Evolutionary conservation across 2,797 vertebrate species (phyloP).

Genomic region (Rhinichthys osculus): DNA sequence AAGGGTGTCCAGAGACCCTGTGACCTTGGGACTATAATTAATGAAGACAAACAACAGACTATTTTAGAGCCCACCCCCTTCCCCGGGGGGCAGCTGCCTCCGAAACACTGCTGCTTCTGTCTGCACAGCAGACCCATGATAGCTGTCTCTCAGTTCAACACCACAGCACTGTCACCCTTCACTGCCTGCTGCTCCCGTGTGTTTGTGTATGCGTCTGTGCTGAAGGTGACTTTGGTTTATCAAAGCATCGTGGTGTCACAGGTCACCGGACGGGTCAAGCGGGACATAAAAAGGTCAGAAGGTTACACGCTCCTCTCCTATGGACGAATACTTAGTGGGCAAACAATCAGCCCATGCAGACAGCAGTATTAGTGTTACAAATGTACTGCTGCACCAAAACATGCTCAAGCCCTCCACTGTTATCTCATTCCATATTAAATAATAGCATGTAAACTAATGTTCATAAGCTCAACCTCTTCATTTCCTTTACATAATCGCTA

Average conservation of each 20-base stretch:
- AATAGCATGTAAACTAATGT: not conserved
- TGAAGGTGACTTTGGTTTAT: conserved; percentile 45
- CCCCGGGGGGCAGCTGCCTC: conserved; percentile 42
- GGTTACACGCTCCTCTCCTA: conserved; percentile 20
- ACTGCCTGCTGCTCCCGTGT: conserved; percentile 43
- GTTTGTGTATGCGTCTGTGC: conserved; percentile 29
- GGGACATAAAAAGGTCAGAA: conserved; percentile 42
- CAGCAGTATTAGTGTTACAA: conserved; percentile 18
- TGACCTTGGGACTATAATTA: conserved; percentile 43
- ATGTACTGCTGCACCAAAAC: conserved; percentile 20
- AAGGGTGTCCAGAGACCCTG: conserved; percentile 43
- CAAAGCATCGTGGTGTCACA: conserved; percentile 47
- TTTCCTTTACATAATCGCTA: not conserved
- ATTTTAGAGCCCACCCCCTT: conserved; percentile 50
- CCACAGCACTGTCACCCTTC: conserved; percentile 72
- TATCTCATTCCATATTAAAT: not conserved
- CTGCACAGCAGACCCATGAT: conserved; percentile 51
- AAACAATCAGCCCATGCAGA: conserved; percentile 21
- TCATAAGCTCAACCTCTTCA: not conserved
- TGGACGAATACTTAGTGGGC: conserved; percentile 23
- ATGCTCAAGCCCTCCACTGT: not conserved
- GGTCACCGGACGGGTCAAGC: conserved; percentile 44
- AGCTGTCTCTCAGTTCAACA: conserved; percentile 19
- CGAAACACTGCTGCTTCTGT: conserved; percentile 48
- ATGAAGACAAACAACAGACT: conserved; percentile 63